Evolutionary conservation across 1,140 invertebrate genomes (phyloP).

Genomic region (Proctacanthus coquilletti): DNA sequence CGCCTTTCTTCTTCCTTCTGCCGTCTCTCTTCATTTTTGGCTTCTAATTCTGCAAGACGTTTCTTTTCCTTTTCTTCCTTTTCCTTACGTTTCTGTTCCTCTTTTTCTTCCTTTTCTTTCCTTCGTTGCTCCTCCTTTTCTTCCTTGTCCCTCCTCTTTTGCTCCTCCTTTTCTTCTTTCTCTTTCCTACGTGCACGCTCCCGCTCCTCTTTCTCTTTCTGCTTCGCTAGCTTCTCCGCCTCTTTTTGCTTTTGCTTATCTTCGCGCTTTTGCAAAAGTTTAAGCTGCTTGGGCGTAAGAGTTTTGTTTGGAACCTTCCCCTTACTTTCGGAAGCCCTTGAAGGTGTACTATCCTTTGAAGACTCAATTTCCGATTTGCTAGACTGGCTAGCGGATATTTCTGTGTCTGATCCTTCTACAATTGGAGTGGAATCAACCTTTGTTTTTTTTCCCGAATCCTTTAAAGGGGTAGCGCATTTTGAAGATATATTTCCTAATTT

Average conservation of each 20-base stretch:
- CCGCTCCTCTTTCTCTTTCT: constrained; percentile 28
- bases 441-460: constrained; percentile 2
- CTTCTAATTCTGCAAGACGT: constrained; percentile 40
- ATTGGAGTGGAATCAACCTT: background rate
- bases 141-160: constrained; percentile 25
- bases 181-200: constrained; percentile 29
- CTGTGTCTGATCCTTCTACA: constrained; percentile 1
- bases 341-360: background rate
- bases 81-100: constrained; percentile 28
- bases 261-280: constrained; percentile 4
- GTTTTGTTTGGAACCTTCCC: constrained; percentile 8
- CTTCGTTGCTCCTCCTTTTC: constrained; percentile 34
- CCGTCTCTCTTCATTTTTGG: constrained; percentile 42
- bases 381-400: background rate
- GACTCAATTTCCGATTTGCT: background rate
- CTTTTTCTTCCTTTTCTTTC: constrained; percentile 38
- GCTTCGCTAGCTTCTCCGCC: constrained; percentile 14
- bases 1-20: constrained; percentile 40
- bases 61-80: constrained; percentile 36
- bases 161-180: constrained; percentile 30
- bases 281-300: constrained; percentile 21
- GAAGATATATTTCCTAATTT: background rate
- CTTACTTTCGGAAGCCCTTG: no score
- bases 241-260: constrained; percentile 1
- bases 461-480: background rate